Percentiles rank a stretch among this genome's conserved stretches.
phyloP scores from a whole-genome alignment of 2,113 vertebrate genomes.

The Mastomys coucha region DNA sequence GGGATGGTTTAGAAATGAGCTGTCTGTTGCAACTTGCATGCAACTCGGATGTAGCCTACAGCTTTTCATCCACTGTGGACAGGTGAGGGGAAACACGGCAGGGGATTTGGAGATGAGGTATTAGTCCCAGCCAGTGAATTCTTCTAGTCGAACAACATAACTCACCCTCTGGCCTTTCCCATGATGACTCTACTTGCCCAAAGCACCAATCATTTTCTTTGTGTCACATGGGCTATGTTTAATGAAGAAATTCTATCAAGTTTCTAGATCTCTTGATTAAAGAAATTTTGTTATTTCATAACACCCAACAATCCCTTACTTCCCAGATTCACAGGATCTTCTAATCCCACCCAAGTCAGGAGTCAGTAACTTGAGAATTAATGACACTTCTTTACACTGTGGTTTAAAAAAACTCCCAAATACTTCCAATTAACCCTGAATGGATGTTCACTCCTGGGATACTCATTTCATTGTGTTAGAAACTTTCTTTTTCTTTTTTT shows the following conservation, averaged over 20 bases:
- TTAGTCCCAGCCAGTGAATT: not conserved
- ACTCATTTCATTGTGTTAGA: not conserved
- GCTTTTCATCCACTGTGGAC: not conserved
- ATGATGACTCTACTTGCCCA: not conserved
- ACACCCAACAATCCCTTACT: not conserved
- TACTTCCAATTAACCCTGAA: not conserved
- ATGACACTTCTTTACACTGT: not conserved
- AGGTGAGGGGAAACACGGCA: not conserved
- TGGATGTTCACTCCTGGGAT: not conserved
- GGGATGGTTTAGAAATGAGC: not conserved
- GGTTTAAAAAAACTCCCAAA: not conserved
- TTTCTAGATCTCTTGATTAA: not conserved
- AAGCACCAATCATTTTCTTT: not conserved
- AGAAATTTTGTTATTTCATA: conserved; percentile 4
- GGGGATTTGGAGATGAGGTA: not conserved
- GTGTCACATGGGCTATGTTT: not conserved
- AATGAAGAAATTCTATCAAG: not conserved
- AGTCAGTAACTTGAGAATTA: not conserved
- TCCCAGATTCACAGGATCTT: not conserved
- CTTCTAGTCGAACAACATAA: not conserved
- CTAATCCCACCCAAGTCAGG: not conserved
- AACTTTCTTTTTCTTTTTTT: not conserved
- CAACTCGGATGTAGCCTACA: not conserved
- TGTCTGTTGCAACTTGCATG: not conserved
- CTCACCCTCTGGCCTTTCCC: not conserved